Conservation (phyloP, 2,888 invertebrate genomes). For the Gonocerus acuteangulatus region DNA sequence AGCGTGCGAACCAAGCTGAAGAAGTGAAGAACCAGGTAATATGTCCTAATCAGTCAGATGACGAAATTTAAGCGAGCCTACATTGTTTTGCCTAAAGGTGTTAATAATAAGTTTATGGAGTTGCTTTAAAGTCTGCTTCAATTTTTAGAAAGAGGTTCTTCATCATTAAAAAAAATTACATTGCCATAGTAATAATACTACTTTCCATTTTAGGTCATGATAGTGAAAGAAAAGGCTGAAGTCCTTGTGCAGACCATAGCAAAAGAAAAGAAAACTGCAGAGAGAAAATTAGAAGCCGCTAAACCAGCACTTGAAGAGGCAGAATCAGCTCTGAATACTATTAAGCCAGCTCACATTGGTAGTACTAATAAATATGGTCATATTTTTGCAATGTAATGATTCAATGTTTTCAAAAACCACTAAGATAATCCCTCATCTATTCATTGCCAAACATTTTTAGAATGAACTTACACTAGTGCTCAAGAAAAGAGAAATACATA, state of each 20-base stretch:
- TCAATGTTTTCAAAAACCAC: neutral
- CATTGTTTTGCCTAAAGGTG: too few species aligned
- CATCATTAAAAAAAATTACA: too few species aligned
- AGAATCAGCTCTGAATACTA: constrained; percentile 88
- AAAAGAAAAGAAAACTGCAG: constrained; percentile 82
- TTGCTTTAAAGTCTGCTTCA: too few species aligned
- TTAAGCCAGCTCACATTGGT: constrained; percentile 90
- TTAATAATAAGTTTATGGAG: too few species aligned
- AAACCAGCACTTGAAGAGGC: constrained; percentile 93
- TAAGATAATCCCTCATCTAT: too few species aligned
- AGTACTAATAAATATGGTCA: constrained; percentile 29
- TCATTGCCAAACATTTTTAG: too few species aligned
- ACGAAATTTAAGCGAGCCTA: too few species aligned
- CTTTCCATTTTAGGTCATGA: constrained; percentile 56
- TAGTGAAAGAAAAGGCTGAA: constrained; percentile 93
- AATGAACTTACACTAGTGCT: too few species aligned
- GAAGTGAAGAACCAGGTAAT: constrained; percentile 75
- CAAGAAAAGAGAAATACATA: too few species aligned
- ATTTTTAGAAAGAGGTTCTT: neutral
- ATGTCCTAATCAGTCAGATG: too few species aligned
- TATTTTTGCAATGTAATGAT: neutral
- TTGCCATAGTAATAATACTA: too few species aligned
- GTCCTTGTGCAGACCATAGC: constrained; percentile 77
- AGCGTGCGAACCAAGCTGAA: constrained; percentile 90
- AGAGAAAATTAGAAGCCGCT: constrained; percentile 88